These are phyloP conservation scores for Pyrgus malvae DNA, from an alignment of 2,888 invertebrate species.

Conservation along the genomic window DNA sequence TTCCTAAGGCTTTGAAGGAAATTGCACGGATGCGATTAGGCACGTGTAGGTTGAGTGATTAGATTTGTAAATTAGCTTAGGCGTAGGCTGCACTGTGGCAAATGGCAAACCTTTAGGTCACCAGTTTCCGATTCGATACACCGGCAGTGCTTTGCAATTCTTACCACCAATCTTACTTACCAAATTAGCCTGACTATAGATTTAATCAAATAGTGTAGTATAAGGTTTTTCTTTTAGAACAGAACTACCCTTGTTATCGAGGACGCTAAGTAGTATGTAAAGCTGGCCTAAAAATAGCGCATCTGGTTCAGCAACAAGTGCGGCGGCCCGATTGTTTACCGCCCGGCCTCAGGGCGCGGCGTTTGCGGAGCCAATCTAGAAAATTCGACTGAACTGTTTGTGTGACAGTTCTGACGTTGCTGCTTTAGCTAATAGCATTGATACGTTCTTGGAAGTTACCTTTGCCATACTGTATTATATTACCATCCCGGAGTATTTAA, in stretches of 20 bases:
- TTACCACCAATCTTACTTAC: background rate
- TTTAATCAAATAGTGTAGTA: too few relatives aligned
- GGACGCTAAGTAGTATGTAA: background rate
- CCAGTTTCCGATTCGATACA: conserved; percentile 13
- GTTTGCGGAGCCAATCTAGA: conserved; percentile 29
- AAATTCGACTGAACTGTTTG: conserved; percentile 1
- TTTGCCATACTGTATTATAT: background rate
- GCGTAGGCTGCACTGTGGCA: conserved; percentile 11
- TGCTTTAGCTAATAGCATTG: background rate
- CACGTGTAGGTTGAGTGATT: conserved; percentile 16
- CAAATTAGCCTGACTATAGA: background rate
- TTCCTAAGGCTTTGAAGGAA: conserved; percentile 8
- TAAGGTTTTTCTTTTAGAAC: too few relatives aligned
- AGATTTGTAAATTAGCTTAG: conserved; percentile 12
- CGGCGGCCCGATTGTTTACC: conserved; percentile 40
- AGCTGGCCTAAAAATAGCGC: conserved; percentile 43
- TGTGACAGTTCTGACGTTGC: background rate
- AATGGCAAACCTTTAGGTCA: conserved; percentile 10
- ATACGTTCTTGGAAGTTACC: background rate
- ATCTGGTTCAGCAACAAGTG: conserved; percentile 49
- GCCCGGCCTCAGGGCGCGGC: conserved; percentile 33
- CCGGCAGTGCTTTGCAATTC: background rate
- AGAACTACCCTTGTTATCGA: too few relatives aligned
- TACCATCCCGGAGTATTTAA: too few relatives aligned
- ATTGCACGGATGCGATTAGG: conserved; percentile 13